Evolutionary conservation across 2,797 vertebrate genomes (phyloP).

Genomic region (Echeneis naucrates): DNA sequence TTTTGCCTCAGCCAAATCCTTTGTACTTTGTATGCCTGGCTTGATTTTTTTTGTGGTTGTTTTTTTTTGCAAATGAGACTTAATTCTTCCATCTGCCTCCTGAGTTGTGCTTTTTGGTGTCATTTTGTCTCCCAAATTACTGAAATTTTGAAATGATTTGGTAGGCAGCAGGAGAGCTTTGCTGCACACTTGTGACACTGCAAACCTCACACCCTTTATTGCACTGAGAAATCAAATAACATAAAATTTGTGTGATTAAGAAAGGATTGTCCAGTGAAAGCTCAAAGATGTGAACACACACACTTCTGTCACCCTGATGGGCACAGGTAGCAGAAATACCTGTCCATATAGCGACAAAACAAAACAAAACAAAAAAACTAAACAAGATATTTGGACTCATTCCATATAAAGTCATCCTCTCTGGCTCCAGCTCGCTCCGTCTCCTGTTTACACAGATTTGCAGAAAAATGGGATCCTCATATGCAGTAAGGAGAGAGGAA

Average conservation of each 20-base stretch:
- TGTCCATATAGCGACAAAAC: constrained; percentile 22
- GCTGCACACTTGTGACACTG: constrained; percentile 3
- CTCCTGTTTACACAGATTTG: constrained; percentile 41
- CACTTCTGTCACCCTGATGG: constrained; percentile 33
- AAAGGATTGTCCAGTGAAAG: constrained; percentile 30
- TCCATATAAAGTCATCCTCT: constrained; percentile 15
- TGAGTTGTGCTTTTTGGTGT: not conserved
- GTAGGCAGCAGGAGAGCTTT: not conserved
- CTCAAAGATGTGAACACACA: constrained; percentile 14
- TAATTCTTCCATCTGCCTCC: not conserved
- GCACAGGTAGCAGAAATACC: constrained; percentile 28
- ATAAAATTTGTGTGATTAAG: too few species aligned
- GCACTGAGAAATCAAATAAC: constrained; percentile 4
- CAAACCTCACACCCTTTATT: constrained; percentile 43
- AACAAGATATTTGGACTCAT: constrained; percentile 17
- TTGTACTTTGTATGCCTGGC: not conserved
- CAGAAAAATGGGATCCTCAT: constrained; percentile 24
- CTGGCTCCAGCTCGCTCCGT: constrained; percentile 2
- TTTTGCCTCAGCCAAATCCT: not conserved
- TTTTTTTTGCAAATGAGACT: not conserved
- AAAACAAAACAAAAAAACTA: too few species aligned
- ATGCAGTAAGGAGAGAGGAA: constrained; percentile 15
- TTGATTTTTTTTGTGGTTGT: not conserved
- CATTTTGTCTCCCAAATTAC: not conserved
- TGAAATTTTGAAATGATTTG: constrained; percentile 9